These are phyloP conservation scores for Neoarius graeffei DNA, from an alignment of 2,113 vertebrate genomes.

Conservation along the genomic window DNA sequence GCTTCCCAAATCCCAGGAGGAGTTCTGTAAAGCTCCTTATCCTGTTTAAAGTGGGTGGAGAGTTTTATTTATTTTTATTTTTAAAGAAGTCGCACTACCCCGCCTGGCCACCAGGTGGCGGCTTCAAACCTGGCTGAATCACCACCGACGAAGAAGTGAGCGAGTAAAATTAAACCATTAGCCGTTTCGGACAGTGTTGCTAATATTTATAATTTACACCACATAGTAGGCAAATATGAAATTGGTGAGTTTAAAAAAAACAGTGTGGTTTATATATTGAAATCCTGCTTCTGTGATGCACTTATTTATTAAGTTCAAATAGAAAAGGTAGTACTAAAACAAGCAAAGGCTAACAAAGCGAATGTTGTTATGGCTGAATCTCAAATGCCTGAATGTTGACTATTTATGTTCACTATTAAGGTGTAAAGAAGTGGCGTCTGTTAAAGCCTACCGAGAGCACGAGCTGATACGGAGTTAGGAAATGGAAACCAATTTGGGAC, in stretches of 20 bases:
- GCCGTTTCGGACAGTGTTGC: background rate
- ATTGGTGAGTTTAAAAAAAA: slow-evolving; percentile 34
- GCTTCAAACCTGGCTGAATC: background rate
- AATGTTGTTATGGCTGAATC: background rate
- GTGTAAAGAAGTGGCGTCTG: background rate
- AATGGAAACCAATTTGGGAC: background rate
- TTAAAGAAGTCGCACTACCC: background rate
- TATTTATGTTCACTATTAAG: background rate
- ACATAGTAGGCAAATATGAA: slow-evolving; percentile 34
- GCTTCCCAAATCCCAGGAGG: background rate
- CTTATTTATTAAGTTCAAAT: background rate
- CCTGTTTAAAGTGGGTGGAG: background rate
- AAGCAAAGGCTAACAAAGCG: background rate
- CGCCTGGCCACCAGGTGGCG: slow-evolving; percentile 5
- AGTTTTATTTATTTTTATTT: background rate
- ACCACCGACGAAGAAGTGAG: background rate
- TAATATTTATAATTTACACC: background rate
- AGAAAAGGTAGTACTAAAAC: background rate
- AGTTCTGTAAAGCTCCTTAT: too few relatives aligned
- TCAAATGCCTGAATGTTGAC: background rate
- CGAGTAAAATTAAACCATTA: background rate
- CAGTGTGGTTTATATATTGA: background rate
- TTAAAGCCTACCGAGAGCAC: background rate
- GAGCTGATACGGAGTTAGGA: background rate
- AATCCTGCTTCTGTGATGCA: too few relatives aligned